phyloP scores from a whole-genome alignment of 2,113 vertebrate species.

The Pygathrix nemaeus region DNA sequence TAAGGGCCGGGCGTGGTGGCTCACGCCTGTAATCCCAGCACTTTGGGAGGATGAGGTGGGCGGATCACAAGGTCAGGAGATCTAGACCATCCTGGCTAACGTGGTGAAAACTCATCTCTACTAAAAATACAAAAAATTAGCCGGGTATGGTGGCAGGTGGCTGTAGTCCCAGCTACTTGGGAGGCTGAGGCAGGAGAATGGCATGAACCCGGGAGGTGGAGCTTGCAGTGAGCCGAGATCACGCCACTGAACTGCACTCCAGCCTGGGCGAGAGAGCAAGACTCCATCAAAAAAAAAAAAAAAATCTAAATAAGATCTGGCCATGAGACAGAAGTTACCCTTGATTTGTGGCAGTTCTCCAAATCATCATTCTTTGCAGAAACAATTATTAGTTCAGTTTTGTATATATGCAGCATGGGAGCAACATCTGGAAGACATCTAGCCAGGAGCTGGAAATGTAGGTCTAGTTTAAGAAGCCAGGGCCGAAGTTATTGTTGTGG shows the following conservation, averaged over 20 bases:
- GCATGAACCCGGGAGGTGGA: fast-evolving
- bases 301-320: background rate
- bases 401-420: background rate
- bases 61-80: too few species aligned
- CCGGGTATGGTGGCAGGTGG: fast-evolving
- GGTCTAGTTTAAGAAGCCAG: background rate
- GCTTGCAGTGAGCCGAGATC: too few species aligned
- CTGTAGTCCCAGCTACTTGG: too few species aligned
- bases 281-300: background rate
- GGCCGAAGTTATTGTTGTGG: fast-evolving
- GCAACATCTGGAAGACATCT: background rate
- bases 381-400: background rate
- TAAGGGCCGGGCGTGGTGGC: background rate
- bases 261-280: too few species aligned
- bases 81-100: too few species aligned
- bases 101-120: too few species aligned
- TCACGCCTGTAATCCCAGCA: too few species aligned
- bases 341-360: background rate
- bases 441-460: background rate
- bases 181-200: too few species aligned
- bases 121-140: too few species aligned
- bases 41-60: too few species aligned
- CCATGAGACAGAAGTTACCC: background rate
- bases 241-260: too few species aligned
- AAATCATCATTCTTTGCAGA: background rate